phyloP scores from a whole-genome alignment of 2,797 vertebrate species.

The Sarcophilus harrisii region DNA sequence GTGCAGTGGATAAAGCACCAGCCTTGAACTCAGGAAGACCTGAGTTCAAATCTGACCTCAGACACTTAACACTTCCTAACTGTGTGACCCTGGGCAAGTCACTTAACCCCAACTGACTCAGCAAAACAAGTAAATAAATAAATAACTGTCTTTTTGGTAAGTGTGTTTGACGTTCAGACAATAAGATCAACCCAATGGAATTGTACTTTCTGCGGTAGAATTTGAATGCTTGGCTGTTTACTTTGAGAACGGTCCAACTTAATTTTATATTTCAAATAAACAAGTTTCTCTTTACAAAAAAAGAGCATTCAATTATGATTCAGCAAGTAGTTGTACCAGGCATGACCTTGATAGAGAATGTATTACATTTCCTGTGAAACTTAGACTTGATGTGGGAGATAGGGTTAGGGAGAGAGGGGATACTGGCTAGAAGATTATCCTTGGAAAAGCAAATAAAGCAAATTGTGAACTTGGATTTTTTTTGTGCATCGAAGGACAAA shows the following conservation, averaged over 20 bases:
- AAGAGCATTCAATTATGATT: background rate
- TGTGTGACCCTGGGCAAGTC: too few relatives aligned
- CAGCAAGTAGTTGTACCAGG: background rate
- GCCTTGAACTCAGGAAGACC: too few relatives aligned
- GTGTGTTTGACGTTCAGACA: too few relatives aligned
- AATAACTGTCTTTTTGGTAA: too few relatives aligned
- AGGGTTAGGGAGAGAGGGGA: background rate
- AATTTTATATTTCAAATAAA: background rate
- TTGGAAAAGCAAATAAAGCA: background rate
- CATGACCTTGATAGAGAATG: background rate
- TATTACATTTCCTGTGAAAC: background rate
- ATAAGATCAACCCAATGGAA: too few relatives aligned
- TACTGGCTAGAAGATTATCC: background rate
- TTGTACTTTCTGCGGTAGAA: too few relatives aligned
- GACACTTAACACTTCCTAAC: too few relatives aligned
- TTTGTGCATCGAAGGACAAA: background rate
- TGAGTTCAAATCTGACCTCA: too few relatives aligned
- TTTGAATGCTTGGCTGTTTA: too few relatives aligned
- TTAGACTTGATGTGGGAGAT: background rate
- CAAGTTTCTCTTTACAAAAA: background rate
- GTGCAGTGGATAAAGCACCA: too few relatives aligned
- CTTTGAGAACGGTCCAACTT: background rate
- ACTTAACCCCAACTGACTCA: too few relatives aligned
- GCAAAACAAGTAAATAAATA: too few relatives aligned
- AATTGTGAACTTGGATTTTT: background rate